Conservation (phyloP, 2,888 invertebrate genomes). For the Cephus sareptanus region DNA sequence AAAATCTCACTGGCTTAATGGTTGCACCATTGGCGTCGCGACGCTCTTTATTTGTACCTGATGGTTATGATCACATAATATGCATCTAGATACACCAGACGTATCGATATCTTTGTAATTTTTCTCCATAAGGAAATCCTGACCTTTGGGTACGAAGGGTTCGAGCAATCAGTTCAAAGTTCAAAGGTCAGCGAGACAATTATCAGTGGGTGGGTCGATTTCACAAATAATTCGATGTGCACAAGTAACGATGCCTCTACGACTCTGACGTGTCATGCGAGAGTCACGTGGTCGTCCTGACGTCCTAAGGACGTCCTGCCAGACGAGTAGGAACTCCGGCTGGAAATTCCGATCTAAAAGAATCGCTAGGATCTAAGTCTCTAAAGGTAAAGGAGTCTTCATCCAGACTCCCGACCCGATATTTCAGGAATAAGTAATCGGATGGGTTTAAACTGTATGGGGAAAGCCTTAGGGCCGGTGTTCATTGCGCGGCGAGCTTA, state of each 20-base stretch:
- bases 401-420: not conserved
- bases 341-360: no score
- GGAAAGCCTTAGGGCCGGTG: not conserved
- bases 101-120: not conserved
- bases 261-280: not conserved
- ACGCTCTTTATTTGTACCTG: not conserved
- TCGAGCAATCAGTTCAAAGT: not conserved
- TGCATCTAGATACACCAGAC: not conserved
- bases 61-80: not conserved
- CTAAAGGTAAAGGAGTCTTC: not conserved
- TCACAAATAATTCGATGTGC: not conserved
- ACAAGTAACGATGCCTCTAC: not conserved
- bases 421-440: not conserved
- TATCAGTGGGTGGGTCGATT: not conserved
- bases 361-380: not conserved
- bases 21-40: not conserved
- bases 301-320: no score
- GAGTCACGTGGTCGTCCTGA: not conserved
- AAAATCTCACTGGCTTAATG: not conserved
- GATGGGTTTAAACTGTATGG: not conserved
- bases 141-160: not conserved
- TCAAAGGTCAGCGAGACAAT: not conserved
- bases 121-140: not conserved
- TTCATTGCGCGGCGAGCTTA: constrained; percentile 6
- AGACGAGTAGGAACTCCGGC: no score